Evolutionary conservation across 2,113 vertebrate species (phyloP).

Genomic region (Cheilinus undulatus): DNA sequence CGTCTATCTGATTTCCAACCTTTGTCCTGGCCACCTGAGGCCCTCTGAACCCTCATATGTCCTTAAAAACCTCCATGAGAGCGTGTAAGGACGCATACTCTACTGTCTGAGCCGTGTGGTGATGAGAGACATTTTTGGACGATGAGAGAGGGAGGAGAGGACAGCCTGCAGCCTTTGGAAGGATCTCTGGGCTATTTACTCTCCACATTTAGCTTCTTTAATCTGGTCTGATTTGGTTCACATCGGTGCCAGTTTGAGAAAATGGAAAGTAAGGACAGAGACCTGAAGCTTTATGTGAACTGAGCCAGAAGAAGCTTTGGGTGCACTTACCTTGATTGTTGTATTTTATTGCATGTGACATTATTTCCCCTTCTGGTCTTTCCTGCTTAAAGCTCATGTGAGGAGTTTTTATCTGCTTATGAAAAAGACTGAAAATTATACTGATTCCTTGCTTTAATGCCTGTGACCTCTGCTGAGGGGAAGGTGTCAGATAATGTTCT

Average conservation of each 20-base stretch:
- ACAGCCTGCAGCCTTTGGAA: conserved; percentile 8
- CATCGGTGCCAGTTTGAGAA: conserved; percentile 12
- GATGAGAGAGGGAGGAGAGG: neutral
- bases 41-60: neutral
- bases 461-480: too few species aligned
- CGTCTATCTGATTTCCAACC: neutral
- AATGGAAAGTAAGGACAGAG: neutral
- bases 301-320: too few species aligned
- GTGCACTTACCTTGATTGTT: too few species aligned
- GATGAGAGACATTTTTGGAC: conserved; percentile 29
- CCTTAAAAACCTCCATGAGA: conserved; percentile 9
- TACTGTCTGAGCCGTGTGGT: conserved; percentile 16
- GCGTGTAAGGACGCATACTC: conserved; percentile 25
- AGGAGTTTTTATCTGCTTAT: too few species aligned
- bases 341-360: too few species aligned
- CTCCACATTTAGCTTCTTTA: conserved; percentile 51
- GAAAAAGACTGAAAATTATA: too few species aligned
- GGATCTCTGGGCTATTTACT: conserved; percentile 30
- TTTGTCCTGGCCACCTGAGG: neutral
- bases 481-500: neutral
- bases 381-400: too few species aligned
- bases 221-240: conserved; percentile 48
- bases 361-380: too few species aligned
- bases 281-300: neutral
- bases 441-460: too few species aligned